These are phyloP conservation scores for Lomographa bimaculata DNA, from an alignment of 2,888 invertebrate species.

Conservation along the genomic window DNA sequence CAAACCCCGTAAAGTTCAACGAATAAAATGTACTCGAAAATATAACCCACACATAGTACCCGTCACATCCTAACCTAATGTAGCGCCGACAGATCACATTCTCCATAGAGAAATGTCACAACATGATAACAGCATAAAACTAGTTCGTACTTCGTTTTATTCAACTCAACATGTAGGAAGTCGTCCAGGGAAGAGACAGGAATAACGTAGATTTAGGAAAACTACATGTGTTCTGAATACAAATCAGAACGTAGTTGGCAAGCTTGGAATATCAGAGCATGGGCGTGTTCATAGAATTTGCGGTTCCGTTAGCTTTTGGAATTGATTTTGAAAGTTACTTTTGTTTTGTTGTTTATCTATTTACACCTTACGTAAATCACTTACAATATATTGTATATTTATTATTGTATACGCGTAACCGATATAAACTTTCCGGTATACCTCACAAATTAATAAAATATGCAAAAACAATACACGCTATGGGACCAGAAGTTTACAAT, in stretches of 20 bases:
- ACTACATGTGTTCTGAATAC: constrained; percentile 24
- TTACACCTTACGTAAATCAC: no score
- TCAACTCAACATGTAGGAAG: constrained; percentile 25
- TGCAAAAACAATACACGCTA: no score
- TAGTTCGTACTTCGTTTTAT: constrained; percentile 20
- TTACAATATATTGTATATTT: no score
- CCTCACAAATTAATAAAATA: no score
- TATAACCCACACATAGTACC: not conserved
- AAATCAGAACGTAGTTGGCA: constrained; percentile 17
- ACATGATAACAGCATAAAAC: constrained; percentile 19
- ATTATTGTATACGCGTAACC: no score
- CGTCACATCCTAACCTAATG: not conserved
- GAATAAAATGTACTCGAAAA: no score
- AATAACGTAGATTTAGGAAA: constrained; percentile 19
- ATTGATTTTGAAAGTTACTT: constrained; percentile 5
- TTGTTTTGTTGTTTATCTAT: no score
- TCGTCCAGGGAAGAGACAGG: constrained; percentile 21
- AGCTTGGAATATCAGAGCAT: constrained; percentile 10
- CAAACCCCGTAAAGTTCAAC: no score
- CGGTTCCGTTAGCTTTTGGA: constrained; percentile 1
- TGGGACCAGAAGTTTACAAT: no score
- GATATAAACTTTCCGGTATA: no score
- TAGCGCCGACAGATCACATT: no score
- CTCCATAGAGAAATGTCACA: constrained; percentile 26
- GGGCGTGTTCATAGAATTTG: constrained; percentile 15